Conservation (phyloP, 1,140 invertebrate genomes). For the Drosophila trapezifrons region DNA sequence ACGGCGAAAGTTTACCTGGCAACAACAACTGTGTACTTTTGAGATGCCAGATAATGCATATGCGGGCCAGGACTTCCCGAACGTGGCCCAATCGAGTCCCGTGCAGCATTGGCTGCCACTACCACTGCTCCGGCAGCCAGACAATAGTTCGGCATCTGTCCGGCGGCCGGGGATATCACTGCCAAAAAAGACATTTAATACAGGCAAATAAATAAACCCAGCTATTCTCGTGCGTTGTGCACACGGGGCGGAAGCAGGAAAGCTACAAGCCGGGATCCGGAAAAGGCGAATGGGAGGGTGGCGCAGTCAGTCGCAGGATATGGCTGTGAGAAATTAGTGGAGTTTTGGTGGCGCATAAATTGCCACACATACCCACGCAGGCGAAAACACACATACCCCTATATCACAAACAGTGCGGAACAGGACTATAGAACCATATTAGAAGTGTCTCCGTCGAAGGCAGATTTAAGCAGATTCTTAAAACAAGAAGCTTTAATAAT, state of each 20-base stretch:
- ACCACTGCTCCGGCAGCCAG: neutral
- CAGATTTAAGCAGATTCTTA: no score
- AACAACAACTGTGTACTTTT: constrained; percentile 25
- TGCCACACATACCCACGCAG: constrained; percentile 27
- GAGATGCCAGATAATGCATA: constrained; percentile 39
- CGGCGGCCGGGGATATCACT: constrained; percentile 15
- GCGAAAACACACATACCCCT: neutral
- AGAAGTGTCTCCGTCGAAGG: no score
- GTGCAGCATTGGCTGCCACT: constrained; percentile 2
- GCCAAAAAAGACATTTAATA: constrained; percentile 69
- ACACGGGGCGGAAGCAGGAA: constrained; percentile 43
- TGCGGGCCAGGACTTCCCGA: constrained; percentile 24
- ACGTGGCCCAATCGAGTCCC: constrained; percentile 4
- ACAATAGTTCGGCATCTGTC: constrained; percentile 24
- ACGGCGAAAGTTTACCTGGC: constrained; percentile 61
- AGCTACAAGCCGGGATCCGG: constrained; percentile 21
- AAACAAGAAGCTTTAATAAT: no score
- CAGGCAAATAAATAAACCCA: constrained; percentile 71
- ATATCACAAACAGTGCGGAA: constrained; percentile 14
- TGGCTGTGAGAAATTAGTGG: constrained; percentile 69
- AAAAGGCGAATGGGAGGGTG: constrained; percentile 2
- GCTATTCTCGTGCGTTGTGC: constrained; percentile 37
- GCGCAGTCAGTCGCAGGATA: constrained; percentile 26
- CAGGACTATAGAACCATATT: neutral
- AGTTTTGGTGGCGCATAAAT: constrained; percentile 76